A percentile compares a stretch with the other conserved stretches of the same genome.
Conservation (phyloP, 2,888 invertebrate genomes). For the Catocala nupta region DNA sequence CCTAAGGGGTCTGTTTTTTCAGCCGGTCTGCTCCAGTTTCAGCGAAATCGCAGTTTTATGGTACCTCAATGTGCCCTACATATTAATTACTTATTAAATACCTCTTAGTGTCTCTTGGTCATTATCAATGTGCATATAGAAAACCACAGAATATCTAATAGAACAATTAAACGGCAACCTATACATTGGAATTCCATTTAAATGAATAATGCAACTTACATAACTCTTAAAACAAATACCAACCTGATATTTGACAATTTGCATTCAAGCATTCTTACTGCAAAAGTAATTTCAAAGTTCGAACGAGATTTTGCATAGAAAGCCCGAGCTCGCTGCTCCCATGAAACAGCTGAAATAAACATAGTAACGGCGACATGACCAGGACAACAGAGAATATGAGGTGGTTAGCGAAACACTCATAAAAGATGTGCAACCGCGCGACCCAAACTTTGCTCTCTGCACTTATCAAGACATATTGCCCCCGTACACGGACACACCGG, state of each 20-base stretch:
- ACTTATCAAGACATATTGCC: constrained; percentile 69
- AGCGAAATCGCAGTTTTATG: too few species aligned
- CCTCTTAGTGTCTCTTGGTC: too few species aligned
- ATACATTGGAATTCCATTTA: too few species aligned
- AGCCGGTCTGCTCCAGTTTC: too few species aligned
- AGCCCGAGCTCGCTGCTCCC: constrained; percentile 2
- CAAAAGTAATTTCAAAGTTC: background rate
- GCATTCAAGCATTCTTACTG: too few species aligned
- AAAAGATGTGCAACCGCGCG: constrained; percentile 61
- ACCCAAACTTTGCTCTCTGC: constrained; percentile 68
- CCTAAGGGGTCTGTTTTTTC: too few species aligned
- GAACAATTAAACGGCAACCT: too few species aligned
- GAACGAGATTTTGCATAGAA: background rate
- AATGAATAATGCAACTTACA: too few species aligned
- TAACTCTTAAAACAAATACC: background rate
- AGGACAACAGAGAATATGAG: constrained; percentile 56
- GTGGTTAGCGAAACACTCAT: constrained; percentile 56
- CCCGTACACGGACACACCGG: constrained; percentile 50
- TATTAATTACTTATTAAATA: too few species aligned
- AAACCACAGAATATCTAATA: too few species aligned
- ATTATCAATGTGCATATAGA: too few species aligned
- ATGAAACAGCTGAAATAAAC: constrained; percentile 29
- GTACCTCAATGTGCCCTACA: too few species aligned
- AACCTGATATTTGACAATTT: background rate
- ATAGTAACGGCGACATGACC: constrained; percentile 41